Conservation (phyloP, 2,888 invertebrate genomes). For the Drosophila falleni region DNA sequence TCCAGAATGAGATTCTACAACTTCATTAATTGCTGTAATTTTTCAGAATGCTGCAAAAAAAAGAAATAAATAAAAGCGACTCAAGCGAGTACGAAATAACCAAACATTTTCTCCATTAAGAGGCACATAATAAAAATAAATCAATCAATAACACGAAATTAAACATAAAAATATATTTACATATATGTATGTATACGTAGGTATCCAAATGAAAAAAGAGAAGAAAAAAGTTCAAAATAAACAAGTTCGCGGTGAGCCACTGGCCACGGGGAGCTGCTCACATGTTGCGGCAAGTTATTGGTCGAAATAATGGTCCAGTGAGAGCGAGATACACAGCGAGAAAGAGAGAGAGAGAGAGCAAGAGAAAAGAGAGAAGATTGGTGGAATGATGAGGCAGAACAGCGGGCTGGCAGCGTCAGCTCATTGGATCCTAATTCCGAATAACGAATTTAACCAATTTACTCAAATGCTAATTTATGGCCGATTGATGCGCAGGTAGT, state of each 20-base stretch:
- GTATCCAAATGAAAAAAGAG: conserved; percentile 37
- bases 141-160: conserved; percentile 81
- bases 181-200: conserved; percentile 21
- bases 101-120: conserved; percentile 71
- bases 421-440: conserved; percentile 83
- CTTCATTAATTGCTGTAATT: conserved; percentile 71
- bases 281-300: conserved; percentile 60
- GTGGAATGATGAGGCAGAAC: conserved; percentile 50
- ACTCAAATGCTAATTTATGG: conserved; percentile 85
- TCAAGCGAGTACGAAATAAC: conserved; percentile 20
- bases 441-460: conserved; percentile 85
- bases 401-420: conserved; percentile 58
- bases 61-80: not conserved
- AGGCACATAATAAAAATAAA: conserved; percentile 77
- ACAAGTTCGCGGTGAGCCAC: conserved; percentile 60
- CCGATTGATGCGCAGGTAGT: conserved; percentile 84
- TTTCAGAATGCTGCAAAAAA: conserved; percentile 50
- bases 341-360: conserved; percentile 9
- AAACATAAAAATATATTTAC: conserved; percentile 62
- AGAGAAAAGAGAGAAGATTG: not conserved
- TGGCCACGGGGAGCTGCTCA: conserved; percentile 52
- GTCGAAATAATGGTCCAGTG: conserved; percentile 35
- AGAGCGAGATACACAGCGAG: conserved; percentile 21
- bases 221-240: conserved; percentile 47
- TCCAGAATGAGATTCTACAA: conserved; percentile 33